Evolutionary conservation across 30 jellyfish, hydroid and myxozoan genomes (phyloP).

Genomic region (Pseudorhiza aurosa): DNA sequence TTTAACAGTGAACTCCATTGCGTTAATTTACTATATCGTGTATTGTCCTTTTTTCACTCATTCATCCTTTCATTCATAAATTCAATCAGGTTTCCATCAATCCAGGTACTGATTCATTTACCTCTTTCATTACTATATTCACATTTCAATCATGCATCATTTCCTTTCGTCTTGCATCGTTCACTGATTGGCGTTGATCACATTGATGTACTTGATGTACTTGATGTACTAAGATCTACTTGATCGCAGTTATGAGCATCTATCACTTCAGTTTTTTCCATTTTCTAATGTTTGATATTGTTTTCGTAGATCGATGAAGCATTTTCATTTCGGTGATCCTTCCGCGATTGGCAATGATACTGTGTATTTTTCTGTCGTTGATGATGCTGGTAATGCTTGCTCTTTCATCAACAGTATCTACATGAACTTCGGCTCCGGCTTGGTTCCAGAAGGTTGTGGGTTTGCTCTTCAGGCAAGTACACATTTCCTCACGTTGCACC

Average conservation of each 20-base stretch:
- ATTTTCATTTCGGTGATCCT: slow-evolving; percentile 43
- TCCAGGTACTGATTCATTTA: background rate
- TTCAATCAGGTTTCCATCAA: background rate
- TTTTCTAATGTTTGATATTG: too few relatives aligned
- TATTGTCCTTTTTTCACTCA: background rate
- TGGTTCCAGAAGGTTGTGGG: slow-evolving; percentile 96
- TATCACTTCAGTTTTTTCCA: too few relatives aligned
- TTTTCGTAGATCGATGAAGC: slow-evolving; percentile 60
- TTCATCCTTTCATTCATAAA: background rate
- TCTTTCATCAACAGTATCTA: slow-evolving; percentile 88
- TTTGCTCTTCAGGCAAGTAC: slow-evolving; percentile 79
- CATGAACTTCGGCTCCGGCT: slow-evolving; percentile 78
- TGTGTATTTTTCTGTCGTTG: slow-evolving; percentile 89
- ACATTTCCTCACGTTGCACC: background rate
- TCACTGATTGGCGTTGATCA: too few relatives aligned
- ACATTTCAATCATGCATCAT: too few relatives aligned
- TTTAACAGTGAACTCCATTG: too few relatives aligned
- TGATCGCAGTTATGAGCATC: too few relatives aligned
- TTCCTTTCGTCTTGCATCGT: too few relatives aligned
- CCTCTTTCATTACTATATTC: background rate
- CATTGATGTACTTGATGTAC: too few relatives aligned
- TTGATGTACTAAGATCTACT: too few relatives aligned
- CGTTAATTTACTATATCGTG: too few relatives aligned
- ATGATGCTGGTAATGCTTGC: slow-evolving; percentile 92
- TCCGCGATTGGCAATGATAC: slow-evolving; percentile 78